Conservation (phyloP, 2,888 invertebrate species). For the Agrochola circellaris region DNA sequence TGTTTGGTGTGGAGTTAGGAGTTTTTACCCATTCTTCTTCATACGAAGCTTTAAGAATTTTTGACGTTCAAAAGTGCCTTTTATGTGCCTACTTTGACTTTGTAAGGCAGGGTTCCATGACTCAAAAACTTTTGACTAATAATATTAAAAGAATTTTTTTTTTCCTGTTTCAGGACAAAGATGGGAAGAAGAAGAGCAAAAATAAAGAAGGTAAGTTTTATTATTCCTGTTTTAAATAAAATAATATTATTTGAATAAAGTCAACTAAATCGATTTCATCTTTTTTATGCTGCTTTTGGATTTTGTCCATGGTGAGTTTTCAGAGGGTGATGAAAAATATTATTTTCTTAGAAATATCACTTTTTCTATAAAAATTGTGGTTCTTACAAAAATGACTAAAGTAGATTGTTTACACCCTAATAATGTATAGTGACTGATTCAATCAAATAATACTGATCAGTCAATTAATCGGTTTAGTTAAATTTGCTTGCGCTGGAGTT, state of each 20-base stretch:
- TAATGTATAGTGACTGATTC: too few relatives aligned
- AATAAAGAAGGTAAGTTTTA: conserved; percentile 96
- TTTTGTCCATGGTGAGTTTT: conserved; percentile 71
- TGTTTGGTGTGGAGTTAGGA: too few relatives aligned
- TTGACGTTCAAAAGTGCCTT: too few relatives aligned
- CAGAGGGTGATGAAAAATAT: conserved; percentile 18
- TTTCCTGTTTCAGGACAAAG: conserved; percentile 93
- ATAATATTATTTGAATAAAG: conserved; percentile 20
- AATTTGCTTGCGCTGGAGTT: neutral
- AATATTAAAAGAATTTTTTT: conserved; percentile 41
- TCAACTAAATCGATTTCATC: conserved; percentile 61
- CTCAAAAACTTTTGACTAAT: neutral
- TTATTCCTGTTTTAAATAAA: conserved; percentile 15
- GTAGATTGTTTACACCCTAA: neutral
- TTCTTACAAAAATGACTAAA: neutral
- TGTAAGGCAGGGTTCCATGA: neutral
- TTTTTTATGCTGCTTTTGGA: conserved; percentile 71
- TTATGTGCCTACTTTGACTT: too few relatives aligned
- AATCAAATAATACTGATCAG: too few relatives aligned
- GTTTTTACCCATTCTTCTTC: too few relatives aligned
- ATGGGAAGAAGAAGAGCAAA: conserved; percentile 96
- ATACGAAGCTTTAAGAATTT: too few relatives aligned
- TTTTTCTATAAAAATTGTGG: neutral
- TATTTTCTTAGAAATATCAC: neutral
- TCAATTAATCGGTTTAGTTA: too few relatives aligned